A percentile compares a stretch with the other conserved stretches of the same genome.
These are phyloP conservation scores for Ephydatia muelleri DNA, from an alignment of 37 sponge, comb jelly and placozoan genomes.

Conservation along the genomic window DNA sequence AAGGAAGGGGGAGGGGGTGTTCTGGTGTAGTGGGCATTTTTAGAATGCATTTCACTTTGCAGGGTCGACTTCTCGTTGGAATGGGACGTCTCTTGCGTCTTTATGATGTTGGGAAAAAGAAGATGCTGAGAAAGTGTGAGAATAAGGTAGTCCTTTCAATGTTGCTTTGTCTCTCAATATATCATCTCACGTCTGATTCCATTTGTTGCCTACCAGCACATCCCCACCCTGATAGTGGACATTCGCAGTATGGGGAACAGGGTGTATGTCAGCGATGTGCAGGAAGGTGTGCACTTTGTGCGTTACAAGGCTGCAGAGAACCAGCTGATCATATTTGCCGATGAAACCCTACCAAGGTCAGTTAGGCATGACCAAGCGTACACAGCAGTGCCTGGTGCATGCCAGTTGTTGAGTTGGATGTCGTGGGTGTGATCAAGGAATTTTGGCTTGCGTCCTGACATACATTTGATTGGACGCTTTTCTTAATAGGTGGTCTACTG, in stretches of 20 bases:
- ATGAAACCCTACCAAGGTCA: constrained; percentile 87
- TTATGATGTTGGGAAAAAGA: constrained; percentile 97
- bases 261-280: constrained; percentile 92
- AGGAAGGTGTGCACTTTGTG: constrained; percentile 92
- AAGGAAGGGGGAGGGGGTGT: not conserved
- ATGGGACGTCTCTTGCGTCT: constrained; percentile 88
- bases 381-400: not conserved
- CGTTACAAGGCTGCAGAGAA: constrained; percentile 90
- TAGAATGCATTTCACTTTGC: not conserved
- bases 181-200: not conserved
- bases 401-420: not conserved
- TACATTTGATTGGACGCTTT: not conserved
- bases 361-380: not conserved
- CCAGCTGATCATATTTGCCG: constrained; percentile 93
- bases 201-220: constrained; percentile 44
- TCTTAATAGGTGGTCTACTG: constrained; percentile 63
- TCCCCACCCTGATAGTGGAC: constrained; percentile 89
- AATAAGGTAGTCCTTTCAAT: constrained; percentile 69
- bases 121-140: constrained; percentile 97
- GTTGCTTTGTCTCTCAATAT: not conserved
- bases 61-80: constrained; percentile 91
- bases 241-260: constrained; percentile 79
- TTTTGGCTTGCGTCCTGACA: not conserved
- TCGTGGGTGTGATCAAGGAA: not conserved
- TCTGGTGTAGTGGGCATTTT: not conserved